phyloP scores from a whole-genome alignment of 2,113 vertebrate genomes.

The Rana temporaria region DNA sequence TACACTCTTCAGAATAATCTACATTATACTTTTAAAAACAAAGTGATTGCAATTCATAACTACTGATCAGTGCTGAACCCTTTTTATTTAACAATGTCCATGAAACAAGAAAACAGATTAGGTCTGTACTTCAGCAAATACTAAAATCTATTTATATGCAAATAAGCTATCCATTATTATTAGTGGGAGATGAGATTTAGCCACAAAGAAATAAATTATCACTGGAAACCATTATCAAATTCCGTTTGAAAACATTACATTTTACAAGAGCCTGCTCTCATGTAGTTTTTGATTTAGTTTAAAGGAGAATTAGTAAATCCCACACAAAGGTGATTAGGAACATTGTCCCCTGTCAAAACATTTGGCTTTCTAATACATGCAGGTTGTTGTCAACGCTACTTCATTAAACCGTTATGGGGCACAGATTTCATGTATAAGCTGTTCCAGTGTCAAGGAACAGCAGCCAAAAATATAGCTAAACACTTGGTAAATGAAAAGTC shows the following conservation, averaged over 20 bases:
- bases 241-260: conserved; percentile 85
- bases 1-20: not conserved
- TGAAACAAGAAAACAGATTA: conserved; percentile 61
- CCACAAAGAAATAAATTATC: conserved; percentile 88
- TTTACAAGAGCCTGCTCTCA: conserved; percentile 78
- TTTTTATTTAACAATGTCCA: conserved; percentile 66
- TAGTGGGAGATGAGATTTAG: conserved; percentile 76
- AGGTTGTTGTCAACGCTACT: not conserved
- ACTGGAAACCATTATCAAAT: conserved; percentile 84
- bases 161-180: conserved; percentile 87
- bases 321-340: conserved; percentile 61
- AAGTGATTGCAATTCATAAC: conserved; percentile 57
- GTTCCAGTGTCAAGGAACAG: not conserved
- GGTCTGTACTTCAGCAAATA: conserved; percentile 78
- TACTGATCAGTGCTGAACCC: conserved; percentile 67
- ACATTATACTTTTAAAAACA: conserved; percentile 31
- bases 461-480: too few species aligned
- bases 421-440: not conserved
- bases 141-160: conserved; percentile 95
- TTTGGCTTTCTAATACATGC: conserved; percentile 54
- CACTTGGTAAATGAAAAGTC: too few species aligned
- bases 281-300: conserved; percentile 82
- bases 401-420: conserved; percentile 14
- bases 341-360: conserved; percentile 60
- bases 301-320: conserved; percentile 69